Base-by-base conservation (phyloP, 2,113 vertebrate species). In the Leptobrachium ailaonicum region DNA sequence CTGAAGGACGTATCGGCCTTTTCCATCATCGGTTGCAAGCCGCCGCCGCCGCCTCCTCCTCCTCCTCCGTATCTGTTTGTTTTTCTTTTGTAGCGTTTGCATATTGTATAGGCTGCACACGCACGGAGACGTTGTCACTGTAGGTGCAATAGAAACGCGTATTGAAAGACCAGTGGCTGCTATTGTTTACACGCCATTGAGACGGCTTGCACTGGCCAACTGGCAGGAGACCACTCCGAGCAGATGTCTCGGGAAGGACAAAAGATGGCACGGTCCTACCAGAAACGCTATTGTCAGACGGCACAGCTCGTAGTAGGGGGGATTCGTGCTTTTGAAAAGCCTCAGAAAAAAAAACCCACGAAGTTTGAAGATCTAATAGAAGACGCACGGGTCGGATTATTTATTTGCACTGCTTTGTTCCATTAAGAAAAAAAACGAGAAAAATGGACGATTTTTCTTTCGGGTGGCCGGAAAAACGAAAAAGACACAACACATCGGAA, bases 231-330 rank as follows among this genome's bases (percentile, higher is more conserved):
- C 87, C 83, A 86, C 88, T 76, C 83, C 89, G 87, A 92, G 94
- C 95, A 98, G 96, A 98, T 98, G 96, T 96, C 93, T 87, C 60
- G 71, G 90, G 93, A 92, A 90, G 90, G 94, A 90, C 92, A 92
- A 94, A 91, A 91, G 90, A 89, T 90, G 89, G 92, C 91, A 88
- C 78, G 88, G 86, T 87, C 79, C 77, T 85, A 84, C 88, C 92
- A 90, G 90, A 88, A 88, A 43, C 89, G 88, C 88, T 90, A 92
- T 92, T 92, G 90, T 94, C 71, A 41, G 2, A 76, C 72, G 20
- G 78, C 8, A 41, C 69, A 71, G 50, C 50, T n/a, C 5, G 71
- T 72, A 20, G 20, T 32, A 32, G 20, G 20, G 20, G 62, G 68
- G 71, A 56, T 67, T 43, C 0, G 41, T 12, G 76, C 66, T 11